Conservation (phyloP, 2,113 vertebrate genomes). For the Entomyzon cyanotis region DNA sequence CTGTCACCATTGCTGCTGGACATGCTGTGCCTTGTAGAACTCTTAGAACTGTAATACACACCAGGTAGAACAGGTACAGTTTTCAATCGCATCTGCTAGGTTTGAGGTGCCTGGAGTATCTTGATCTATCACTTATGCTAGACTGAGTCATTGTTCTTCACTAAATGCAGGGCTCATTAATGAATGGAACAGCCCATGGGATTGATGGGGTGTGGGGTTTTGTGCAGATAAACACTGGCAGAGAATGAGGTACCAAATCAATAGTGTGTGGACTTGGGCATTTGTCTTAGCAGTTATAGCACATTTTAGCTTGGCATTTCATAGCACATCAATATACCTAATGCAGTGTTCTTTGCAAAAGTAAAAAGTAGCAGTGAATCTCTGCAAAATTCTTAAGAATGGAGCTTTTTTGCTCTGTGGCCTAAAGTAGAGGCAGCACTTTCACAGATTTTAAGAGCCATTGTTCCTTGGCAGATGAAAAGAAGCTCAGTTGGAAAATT, state of each 20-base stretch:
- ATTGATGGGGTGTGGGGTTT: not conserved
- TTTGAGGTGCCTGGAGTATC: not conserved
- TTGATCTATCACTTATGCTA: not conserved
- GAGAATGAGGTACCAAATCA: not conserved
- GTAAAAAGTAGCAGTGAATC: not conserved
- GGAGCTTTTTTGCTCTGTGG: not conserved
- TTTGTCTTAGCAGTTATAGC: not conserved
- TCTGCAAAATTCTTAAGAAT: not conserved
- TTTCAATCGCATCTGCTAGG: not conserved
- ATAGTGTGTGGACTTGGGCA: not conserved
- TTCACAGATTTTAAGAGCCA: not conserved
- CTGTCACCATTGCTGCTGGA: not conserved
- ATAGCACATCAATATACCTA: not conserved
- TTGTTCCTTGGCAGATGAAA: not conserved
- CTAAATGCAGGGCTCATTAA: not conserved
- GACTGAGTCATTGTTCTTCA: not conserved
- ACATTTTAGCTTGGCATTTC: slow-evolving; percentile 2
- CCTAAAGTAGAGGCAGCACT: not conserved
- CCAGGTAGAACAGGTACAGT: not conserved
- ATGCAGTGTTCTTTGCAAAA: not conserved
- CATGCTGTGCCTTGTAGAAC: not conserved
- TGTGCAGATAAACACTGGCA: not conserved
- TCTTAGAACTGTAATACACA: not conserved
- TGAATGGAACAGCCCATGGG: not conserved
- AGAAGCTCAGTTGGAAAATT: not conserved